A percentile compares a stretch with the other conserved stretches of the same genome.
Conservation (phyloP, 2,888 invertebrate genomes). For the Ophion ellenae region DNA sequence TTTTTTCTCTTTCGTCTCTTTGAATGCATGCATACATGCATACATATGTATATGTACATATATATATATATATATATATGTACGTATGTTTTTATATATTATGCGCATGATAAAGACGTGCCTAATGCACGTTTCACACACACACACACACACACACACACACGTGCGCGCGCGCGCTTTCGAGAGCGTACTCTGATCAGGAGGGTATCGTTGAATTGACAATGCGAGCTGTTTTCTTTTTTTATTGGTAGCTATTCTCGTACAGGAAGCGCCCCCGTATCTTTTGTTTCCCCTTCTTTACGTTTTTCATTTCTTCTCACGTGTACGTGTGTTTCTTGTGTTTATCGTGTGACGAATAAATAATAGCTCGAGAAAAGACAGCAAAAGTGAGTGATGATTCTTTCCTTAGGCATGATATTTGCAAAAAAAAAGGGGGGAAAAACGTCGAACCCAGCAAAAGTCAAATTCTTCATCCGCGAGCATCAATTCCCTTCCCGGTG, state of each 20-base stretch:
- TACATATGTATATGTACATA: conserved; percentile 44
- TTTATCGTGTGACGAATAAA: conserved; percentile 52
- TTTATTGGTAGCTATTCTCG: conserved; percentile 49
- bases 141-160: conserved; percentile 7
- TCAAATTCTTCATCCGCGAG: no score
- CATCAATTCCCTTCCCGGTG: no score
- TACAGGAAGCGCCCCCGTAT: conserved; percentile 61
- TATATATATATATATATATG: conserved; percentile 13
- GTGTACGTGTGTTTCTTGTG: conserved; percentile 37
- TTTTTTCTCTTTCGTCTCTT: conserved; percentile 57
- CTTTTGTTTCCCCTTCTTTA: conserved; percentile 12
- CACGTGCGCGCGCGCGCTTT: conserved; percentile 55
- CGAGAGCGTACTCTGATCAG: conserved; percentile 74
- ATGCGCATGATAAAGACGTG: conserved; percentile 64
- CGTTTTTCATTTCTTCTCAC: conserved; percentile 8
- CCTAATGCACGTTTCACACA: conserved; percentile 70
- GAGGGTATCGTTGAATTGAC: conserved; percentile 73
- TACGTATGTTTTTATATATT: conserved; percentile 44
- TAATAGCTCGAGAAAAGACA: conserved; percentile 26
- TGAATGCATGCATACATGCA: conserved; percentile 52
- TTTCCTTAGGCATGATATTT: no score
- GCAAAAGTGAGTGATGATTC: not conserved
- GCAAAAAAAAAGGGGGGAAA: not conserved
- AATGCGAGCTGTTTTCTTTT: conserved; percentile 59
- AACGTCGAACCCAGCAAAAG: no score